A percentile compares a stretch with the other conserved stretches of the same genome.
Conservation (phyloP, 2,113 vertebrate species). For the Xenopus tropicalis region DNA sequence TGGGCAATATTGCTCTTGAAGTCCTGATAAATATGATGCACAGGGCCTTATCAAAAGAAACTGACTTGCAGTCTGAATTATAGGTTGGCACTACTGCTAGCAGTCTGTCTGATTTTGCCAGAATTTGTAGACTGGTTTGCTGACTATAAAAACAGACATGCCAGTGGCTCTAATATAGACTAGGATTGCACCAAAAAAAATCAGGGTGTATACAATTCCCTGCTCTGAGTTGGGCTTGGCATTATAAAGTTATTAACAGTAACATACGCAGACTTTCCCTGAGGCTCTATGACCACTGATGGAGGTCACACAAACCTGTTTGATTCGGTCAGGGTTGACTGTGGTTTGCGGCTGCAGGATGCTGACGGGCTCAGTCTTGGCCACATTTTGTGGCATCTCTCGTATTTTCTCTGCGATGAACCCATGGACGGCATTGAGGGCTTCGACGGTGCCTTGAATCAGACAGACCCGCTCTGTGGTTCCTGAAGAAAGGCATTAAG, state of each 20-base stretch:
- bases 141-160: too few species aligned
- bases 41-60: too few species aligned
- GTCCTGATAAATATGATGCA: too few species aligned
- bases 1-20: too few species aligned
- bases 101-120: too few species aligned
- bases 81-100: too few species aligned
- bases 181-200: not conserved
- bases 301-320: conserved; percentile 81
- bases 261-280: not conserved
- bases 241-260: not conserved
- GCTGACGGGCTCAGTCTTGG: conserved; percentile 98
- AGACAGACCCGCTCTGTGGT: conserved; percentile 97
- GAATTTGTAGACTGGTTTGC: too few species aligned
- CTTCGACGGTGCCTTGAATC: conserved; percentile 98
- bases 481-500: conserved; percentile 66
- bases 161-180: too few species aligned
- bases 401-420: conserved; percentile 98
- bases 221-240: not conserved
- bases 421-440: conserved; percentile 96
- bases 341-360: conserved; percentile 98
- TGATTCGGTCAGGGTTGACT: conserved; percentile 97
- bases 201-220: not conserved
- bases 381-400: conserved; percentile 98
- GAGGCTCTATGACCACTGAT: not conserved
- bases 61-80: too few species aligned